Conservation (phyloP, 2,888 invertebrate species). For the Notodonta ziczac region DNA sequence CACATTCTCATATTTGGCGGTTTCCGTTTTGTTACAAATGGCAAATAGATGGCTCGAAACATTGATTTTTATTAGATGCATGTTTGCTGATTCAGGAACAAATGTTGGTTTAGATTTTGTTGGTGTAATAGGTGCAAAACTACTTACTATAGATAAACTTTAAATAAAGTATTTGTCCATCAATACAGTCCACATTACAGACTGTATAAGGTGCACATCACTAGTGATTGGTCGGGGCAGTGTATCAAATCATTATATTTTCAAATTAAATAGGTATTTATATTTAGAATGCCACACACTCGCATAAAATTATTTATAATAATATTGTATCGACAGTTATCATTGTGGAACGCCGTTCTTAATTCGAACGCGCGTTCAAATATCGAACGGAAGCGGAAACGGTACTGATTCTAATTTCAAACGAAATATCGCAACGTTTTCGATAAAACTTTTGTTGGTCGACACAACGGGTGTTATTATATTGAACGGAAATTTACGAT, state of each 20-base stretch:
- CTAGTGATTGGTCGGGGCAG: too few species aligned
- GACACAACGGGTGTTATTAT: conserved; percentile 68
- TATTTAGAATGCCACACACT: conserved; percentile 25
- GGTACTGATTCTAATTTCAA: conserved; percentile 83
- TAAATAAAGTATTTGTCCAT: too few species aligned
- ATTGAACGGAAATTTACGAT: conserved; percentile 82
- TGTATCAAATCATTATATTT: background rate
- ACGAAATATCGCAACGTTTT: conserved; percentile 80
- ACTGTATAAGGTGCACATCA: too few species aligned
- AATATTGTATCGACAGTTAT: conserved; percentile 60
- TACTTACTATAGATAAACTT: too few species aligned
- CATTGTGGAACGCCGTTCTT: conserved; percentile 71
- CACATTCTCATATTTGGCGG: conserved; percentile 49
- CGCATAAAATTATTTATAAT: conserved; percentile 29
- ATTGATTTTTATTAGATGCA: conserved; percentile 7
- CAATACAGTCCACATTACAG: too few species aligned
- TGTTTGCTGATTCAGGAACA: background rate
- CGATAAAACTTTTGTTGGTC: conserved; percentile 75
- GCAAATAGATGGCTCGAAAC: conserved; percentile 35
- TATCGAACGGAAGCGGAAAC: conserved; percentile 84
- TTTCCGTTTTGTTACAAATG: conserved; percentile 36
- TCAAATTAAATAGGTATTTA: conserved; percentile 14
- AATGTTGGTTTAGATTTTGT: background rate
- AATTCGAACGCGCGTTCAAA: conserved; percentile 74
- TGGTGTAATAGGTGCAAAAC: too few species aligned